Conservation (phyloP, 2,113 vertebrate genomes). For the Meles meles region DNA sequence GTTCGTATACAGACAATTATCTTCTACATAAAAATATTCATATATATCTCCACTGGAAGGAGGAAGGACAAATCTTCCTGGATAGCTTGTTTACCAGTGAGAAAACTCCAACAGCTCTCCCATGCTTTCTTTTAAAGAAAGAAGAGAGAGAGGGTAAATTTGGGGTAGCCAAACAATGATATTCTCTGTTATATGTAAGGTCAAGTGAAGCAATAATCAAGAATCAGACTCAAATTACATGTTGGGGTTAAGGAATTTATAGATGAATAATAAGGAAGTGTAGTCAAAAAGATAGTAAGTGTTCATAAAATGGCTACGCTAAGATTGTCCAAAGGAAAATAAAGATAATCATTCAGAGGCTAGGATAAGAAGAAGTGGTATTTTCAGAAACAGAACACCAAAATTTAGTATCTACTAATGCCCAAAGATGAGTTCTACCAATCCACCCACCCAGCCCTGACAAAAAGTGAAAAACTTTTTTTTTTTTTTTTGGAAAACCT, state of each 20-base stretch:
- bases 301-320: not conserved
- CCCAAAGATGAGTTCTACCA: not conserved
- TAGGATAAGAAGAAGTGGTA: not conserved
- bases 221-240: not conserved
- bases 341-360: not conserved
- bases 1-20: not conserved
- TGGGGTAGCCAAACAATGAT: not conserved
- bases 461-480: not conserved
- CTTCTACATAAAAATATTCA: not conserved
- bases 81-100: not conserved
- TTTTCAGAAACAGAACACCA: not conserved
- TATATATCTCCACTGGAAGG: not conserved
- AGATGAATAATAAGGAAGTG: not conserved
- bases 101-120: not conserved
- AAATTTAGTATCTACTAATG: not conserved
- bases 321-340: not conserved
- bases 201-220: not conserved
- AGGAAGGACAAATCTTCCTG: not conserved
- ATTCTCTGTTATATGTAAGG: not conserved
- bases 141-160: not conserved
- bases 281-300: not conserved
- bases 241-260: not conserved
- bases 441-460: not conserved
- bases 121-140: not conserved
- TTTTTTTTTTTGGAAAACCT: not conserved